phyloP scores from a whole-genome alignment of 2,113 vertebrate species.

The Scomber colias region DNA sequence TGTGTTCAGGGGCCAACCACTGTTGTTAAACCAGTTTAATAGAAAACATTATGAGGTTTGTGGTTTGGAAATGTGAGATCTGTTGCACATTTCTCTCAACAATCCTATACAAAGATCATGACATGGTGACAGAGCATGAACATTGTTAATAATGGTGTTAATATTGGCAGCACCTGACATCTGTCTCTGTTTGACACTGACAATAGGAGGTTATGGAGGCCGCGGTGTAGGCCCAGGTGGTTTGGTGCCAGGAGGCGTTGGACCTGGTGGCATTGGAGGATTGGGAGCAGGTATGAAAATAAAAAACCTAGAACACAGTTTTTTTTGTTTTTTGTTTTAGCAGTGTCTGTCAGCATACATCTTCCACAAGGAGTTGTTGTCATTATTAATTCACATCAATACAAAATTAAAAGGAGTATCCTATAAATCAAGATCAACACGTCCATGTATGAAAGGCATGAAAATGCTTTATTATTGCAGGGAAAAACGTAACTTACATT shows the following conservation, averaged over 20 bases:
- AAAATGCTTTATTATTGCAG: not conserved
- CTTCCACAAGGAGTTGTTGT: not conserved
- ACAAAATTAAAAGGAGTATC: too few species aligned
- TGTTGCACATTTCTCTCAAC: conserved; percentile 18
- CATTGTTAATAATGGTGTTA: not conserved
- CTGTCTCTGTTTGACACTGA: conserved; percentile 23
- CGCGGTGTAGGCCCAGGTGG: conserved; percentile 62
- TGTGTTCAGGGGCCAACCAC: conserved; percentile 6
- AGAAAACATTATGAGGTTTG: conserved; percentile 24
- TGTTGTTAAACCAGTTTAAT: conserved; percentile 32
- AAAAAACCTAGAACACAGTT: not conserved
- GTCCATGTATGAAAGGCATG: too few species aligned
- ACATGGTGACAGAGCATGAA: conserved; percentile 3
- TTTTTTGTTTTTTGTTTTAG: conserved; percentile 2
- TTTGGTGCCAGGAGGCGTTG: conserved; percentile 71
- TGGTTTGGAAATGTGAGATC: conserved; percentile 6
- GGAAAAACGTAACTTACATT: not conserved
- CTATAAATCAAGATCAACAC: too few species aligned
- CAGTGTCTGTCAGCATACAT: not conserved
- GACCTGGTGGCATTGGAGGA: conserved; percentile 59
- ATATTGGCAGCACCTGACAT: not conserved
- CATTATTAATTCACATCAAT: too few species aligned
- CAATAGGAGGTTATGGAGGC: conserved; percentile 71
- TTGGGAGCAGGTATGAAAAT: conserved; percentile 67
- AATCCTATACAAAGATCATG: not conserved